Base-by-base conservation (phyloP, 2,888 invertebrate genomes). In the Stenoptilia bipunctidactyla region DNA sequence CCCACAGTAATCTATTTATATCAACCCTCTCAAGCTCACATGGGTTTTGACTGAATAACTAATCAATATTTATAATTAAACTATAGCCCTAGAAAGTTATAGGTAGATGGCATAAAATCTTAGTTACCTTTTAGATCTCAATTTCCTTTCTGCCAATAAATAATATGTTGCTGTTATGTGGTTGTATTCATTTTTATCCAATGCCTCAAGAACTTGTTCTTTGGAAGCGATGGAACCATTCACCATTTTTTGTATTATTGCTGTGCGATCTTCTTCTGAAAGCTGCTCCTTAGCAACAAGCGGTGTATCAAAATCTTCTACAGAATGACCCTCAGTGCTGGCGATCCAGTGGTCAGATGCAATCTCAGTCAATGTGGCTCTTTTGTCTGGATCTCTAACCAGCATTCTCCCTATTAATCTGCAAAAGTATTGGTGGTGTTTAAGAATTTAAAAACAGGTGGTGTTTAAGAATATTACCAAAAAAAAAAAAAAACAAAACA, bases 151-250 rank as follows among this genome's bases (percentile, higher is more conserved):
- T 10, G 97, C 98, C 54, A 99, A 83, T 53, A 99, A 86, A 80
- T 94, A 99, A 80, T 98, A 99, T 13, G 98, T 99, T 36, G 98
- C 98, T 20, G 98, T 98, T 59, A 99, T 92, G 74, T 99, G 97
- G 83, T 97, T 97, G 79, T 99, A 99, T 64, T 96, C 96, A 79
- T 98, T 95, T 65, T 92, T 93, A 64, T 97, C 96, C 60, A 99
- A 83, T 41, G 96, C 92, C 91, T 94, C 93, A 55, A 94, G 75
- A 52, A 99, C 97, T 66, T 96, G 92, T 65, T 98, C 97, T 75
- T 96, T 95, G 40, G 92, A 89, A 40, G 96, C 97, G 46, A 99
- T 96, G 57, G 92, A 91, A 41, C 98, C 98, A 62, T 93, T 94
- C 15, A 96, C 94, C 93, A 99, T 98, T 82, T 94, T 94, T 58